Conservation (phyloP, 2,113 vertebrate species). For the Otis tarda region DNA sequence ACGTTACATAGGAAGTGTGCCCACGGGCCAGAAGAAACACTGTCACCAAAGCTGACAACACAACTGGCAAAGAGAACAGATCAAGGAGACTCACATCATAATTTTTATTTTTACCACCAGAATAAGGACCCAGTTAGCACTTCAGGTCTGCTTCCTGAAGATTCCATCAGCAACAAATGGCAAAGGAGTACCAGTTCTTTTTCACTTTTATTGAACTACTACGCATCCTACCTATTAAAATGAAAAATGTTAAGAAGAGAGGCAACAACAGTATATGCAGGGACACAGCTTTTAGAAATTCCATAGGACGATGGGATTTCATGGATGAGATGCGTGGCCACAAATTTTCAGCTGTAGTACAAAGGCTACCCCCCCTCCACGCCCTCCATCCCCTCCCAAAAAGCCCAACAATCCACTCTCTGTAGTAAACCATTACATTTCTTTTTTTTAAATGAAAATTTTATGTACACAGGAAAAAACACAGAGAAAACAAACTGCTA, state of each 20-base stretch:
- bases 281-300: not conserved
- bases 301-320: not conserved
- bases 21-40: not conserved
- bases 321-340: not conserved
- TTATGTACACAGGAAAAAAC: not conserved
- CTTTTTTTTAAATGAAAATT: not conserved
- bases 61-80: not conserved
- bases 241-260: not conserved
- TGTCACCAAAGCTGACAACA: not conserved
- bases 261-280: not conserved
- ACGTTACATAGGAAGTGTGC: not conserved
- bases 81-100: not conserved
- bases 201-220: not conserved
- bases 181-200: not conserved
- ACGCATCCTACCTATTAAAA: not conserved
- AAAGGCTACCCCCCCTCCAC: not conserved
- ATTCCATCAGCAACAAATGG: not conserved
- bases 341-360: not conserved
- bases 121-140: not conserved
- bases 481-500: not conserved
- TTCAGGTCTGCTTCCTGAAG: not conserved
- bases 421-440: not conserved
- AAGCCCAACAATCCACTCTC: not conserved
- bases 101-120: not conserved
- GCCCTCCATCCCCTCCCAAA: no score